phyloP scores from a whole-genome alignment of 2,888 invertebrate genomes.

The Tyria jacobaeae region DNA sequence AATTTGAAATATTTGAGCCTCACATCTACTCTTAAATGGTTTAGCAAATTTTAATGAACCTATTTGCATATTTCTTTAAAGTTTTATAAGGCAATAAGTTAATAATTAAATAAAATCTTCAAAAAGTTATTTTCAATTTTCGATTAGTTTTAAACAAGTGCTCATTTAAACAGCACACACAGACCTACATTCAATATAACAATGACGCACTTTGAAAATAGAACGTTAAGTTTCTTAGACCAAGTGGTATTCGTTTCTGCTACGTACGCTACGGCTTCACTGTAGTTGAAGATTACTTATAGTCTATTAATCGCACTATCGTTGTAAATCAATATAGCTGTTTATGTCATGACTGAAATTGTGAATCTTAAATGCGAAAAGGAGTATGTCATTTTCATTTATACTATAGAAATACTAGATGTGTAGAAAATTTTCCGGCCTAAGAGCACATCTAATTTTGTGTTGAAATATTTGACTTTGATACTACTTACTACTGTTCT shows the following conservation, averaged over 20 bases:
- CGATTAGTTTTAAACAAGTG: too few relatives aligned
- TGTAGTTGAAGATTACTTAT: too few relatives aligned
- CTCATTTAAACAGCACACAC: not conserved
- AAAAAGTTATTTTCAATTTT: too few relatives aligned
- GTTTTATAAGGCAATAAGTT: too few relatives aligned
- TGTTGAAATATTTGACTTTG: too few relatives aligned
- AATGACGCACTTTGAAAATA: not conserved
- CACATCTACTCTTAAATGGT: not conserved
- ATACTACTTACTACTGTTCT: too few relatives aligned
- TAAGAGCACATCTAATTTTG: not conserved
- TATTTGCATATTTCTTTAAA: too few relatives aligned
- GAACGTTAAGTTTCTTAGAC: not conserved
- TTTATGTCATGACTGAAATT: not conserved
- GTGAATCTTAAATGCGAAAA: too few relatives aligned
- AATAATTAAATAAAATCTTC: too few relatives aligned
- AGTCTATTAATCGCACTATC: not conserved
- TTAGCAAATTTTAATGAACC: too few relatives aligned
- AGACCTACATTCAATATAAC: not conserved
- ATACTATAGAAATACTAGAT: not conserved
- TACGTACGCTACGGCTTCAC: not conserved
- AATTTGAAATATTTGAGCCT: slow-evolving; percentile 15
- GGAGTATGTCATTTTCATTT: too few relatives aligned
- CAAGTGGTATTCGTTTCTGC: not conserved
- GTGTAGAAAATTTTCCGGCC: not conserved
- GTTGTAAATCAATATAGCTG: not conserved